Evolutionary conservation across 2,113 vertebrate species (phyloP).

Genomic region (Gymnarchus niloticus): DNA sequence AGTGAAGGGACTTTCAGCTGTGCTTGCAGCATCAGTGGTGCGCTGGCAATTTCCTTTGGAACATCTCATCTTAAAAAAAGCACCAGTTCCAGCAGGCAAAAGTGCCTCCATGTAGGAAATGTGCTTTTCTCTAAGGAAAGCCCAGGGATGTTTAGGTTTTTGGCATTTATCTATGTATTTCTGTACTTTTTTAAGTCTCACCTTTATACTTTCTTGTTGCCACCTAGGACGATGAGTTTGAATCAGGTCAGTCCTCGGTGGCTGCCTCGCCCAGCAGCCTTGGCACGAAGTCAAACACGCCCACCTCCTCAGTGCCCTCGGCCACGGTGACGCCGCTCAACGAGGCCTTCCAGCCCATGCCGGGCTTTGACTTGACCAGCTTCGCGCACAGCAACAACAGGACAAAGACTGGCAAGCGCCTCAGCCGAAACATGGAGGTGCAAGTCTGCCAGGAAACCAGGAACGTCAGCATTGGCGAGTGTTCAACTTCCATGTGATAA

Average conservation of each 20-base stretch:
- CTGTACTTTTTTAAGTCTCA: neutral
- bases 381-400: constrained; percentile 58
- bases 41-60: neutral
- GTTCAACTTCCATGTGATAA: too few relatives aligned
- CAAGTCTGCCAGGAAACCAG: constrained; percentile 95
- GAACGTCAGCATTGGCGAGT: constrained; percentile 96
- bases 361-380: constrained; percentile 55
- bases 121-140: neutral
- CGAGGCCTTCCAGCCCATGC: constrained; percentile 69
- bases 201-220: neutral
- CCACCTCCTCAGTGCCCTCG: constrained; percentile 91
- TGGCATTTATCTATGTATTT: neutral
- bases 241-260: constrained; percentile 77
- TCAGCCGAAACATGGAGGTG: constrained; percentile 96
- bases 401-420: constrained; percentile 74
- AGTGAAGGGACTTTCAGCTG: neutral
- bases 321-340: constrained; percentile 83
- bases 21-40: neutral
- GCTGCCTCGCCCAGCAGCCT: constrained; percentile 90
- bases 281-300: constrained; percentile 93
- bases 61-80: neutral
- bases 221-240: constrained; percentile 82
- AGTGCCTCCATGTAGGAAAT: neutral
- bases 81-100: neutral
- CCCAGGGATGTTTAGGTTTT: neutral